Evolutionary conservation across 2,888 invertebrate species (phyloP).

Genomic region (Trichopria drosophilae): DNA sequence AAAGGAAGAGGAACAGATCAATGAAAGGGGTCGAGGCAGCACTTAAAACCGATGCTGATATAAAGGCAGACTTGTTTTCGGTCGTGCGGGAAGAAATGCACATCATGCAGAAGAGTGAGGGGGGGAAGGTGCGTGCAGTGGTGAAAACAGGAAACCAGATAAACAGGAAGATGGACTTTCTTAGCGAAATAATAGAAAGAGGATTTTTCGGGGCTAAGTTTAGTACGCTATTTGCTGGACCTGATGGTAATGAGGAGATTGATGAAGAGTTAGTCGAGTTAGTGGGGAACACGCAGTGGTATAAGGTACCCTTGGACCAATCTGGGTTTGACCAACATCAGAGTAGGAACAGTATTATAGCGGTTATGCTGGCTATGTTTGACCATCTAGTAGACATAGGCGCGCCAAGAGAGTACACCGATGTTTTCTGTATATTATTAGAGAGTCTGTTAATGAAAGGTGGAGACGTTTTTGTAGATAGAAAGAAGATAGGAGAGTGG

Average conservation of each 20-base stretch:
- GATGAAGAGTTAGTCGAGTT: not conserved
- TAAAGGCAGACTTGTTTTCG: not conserved
- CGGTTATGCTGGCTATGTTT: not conserved
- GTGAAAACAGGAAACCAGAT: conserved; percentile 18
- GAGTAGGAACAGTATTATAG: not conserved
- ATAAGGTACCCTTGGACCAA: conserved; percentile 3
- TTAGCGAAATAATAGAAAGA: conserved; percentile 2
- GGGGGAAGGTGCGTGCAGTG: conserved; percentile 15
- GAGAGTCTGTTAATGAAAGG: not conserved
- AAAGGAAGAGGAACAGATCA: not conserved
- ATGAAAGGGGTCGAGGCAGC: not conserved
- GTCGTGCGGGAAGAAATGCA: not conserved
- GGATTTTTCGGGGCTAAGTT: conserved; percentile 4
- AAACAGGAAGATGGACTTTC: conserved; percentile 18
- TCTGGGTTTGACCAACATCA: not conserved
- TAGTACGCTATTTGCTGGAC: conserved; percentile 16
- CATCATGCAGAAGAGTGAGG: conserved; percentile 22
- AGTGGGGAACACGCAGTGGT: not conserved
- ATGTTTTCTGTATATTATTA: not conserved
- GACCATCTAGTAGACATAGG: not conserved
- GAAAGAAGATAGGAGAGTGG: not conserved
- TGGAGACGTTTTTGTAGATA: not conserved
- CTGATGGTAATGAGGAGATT: conserved; percentile 8
- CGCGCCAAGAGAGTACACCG: not conserved
- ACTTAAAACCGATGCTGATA: not conserved